A percentile compares a stretch with the other conserved stretches of the same genome.
phyloP scores from a whole-genome alignment of 2,797 vertebrate genomes.

The Threskiornis aethiopicus region DNA sequence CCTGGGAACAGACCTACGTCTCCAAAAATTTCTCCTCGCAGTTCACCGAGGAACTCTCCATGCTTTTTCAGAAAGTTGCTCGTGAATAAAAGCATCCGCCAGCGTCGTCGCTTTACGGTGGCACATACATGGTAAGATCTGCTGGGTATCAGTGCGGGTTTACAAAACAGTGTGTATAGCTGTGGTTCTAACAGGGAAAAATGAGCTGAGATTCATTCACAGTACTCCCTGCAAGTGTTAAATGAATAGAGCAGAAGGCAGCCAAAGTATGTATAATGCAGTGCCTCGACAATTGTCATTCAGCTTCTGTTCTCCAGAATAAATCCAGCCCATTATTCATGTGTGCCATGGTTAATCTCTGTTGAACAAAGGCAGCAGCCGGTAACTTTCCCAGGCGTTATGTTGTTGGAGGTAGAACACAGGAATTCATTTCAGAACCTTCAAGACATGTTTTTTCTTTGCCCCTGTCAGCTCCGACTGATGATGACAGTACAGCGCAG shows the following conservation, averaged over 20 bases:
- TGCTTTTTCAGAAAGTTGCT: slow-evolving; percentile 97
- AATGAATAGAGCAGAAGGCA: not conserved
- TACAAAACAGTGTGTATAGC: not conserved
- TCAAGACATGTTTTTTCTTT: rapidly evolving
- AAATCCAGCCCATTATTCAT: not conserved
- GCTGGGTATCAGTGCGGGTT: not conserved
- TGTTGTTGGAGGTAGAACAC: not conserved
- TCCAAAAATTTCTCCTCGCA: slow-evolving; percentile 94
- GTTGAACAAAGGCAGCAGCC: not conserved
- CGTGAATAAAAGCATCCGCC: slow-evolving; percentile 96
- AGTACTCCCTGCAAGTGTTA: not conserved
- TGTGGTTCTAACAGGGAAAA: not conserved
- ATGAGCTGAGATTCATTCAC: not conserved
- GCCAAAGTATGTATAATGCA: not conserved
- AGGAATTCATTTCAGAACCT: not conserved
- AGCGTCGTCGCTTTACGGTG: slow-evolving; percentile 95
- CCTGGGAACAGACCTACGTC: slow-evolving; percentile 87
- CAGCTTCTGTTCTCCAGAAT: not conserved
- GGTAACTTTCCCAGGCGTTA: not conserved
- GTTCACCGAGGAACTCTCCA: slow-evolving; percentile 88
- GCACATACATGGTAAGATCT: slow-evolving; percentile 96
- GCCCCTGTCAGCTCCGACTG: not conserved
- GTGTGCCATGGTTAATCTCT: not conserved
- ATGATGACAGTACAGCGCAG: not conserved
- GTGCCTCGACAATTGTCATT: not conserved